Base-by-base conservation (phyloP, 2,113 vertebrate genomes). In the Ardeotis arabs region DNA sequence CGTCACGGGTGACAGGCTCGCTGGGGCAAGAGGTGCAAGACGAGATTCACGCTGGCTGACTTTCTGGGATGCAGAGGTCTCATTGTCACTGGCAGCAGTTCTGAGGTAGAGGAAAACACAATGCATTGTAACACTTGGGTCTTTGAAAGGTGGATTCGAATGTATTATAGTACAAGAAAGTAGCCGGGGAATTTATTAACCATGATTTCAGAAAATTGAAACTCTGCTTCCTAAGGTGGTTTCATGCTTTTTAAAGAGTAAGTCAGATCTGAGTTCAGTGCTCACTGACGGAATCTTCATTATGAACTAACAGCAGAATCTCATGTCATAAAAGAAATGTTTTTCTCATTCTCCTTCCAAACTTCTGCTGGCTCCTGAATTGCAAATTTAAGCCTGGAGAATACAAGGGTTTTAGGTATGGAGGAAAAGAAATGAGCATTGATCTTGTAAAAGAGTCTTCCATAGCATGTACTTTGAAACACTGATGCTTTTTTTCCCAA, bases 101-200 rank as follows among this genome's bases (percentile, higher is more conserved):
- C 76, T 86, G 69, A 93, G 44, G 72, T 31, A 82, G 77, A 94
- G 60, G 62, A 90, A 93, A 95, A 92, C n/a, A 86, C 50, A 87
- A 55, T 41, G 49, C 58, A 59, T 79, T 15, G 12, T 82, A 90
- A 90, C 73, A 91, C 66, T 39, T 89, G 0, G 62, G 58, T 96
- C 86, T 92, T 84, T 82, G 60, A 84, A 93, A 89, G 73, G n/a
- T 60, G 62, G n/a, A 50, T 93, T 88, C 84, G 49, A 87, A 82
- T 69, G 39, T n/a, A 79, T 87, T 45, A 64, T 37, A 69, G 80
- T 41, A 60, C 12, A 76, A 95, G 45, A 92, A 95, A 58, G 66
- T 58, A 96, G 62, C 90, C 91, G 62, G 77, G 74, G 69, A 96
- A 87, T 89, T 92, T 89, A 95, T 95, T 96, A 89, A 66, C 52